Base-by-base conservation (phyloP, 2,113 vertebrate species). In the Fulmarus glacialis region DNA sequence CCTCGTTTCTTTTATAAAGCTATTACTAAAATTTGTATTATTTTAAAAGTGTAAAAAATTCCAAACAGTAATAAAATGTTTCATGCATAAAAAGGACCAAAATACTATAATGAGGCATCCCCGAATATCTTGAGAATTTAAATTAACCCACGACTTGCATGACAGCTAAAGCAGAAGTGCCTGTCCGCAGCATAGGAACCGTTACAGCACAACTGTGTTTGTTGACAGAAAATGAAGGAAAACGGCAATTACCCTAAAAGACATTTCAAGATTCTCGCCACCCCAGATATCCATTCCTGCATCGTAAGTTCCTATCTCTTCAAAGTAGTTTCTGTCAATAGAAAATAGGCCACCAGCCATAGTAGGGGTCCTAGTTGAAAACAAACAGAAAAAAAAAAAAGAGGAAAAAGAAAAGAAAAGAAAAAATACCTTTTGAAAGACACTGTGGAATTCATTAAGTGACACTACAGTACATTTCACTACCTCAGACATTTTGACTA, bases 281-380 rank as follows among this genome's bases (percentile, higher is more conserved):
- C 99, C 99, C 99, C 99, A 99, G 98, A 99, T 99, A 98, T 99
- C 99, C 99, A 99, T 99, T 96, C 99, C 99, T 85, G 99, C 99
- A 98, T 99, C 99, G 88, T 99, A 99, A 95, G 99, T 99, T 98
- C 99, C 99, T 94, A 99, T 99, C 98, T 99, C 99, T 98, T 99
- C 99, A 99, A 99, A 99, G 98, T 99, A 99, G 87, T 98, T 98
- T 98, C 99, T 99, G 98, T 99, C 98, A 98, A 99, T 99, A 86
- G 99, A 99, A 98, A 99, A 99, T 94, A 99, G 97, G 75, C 99
- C 99, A 94, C 99, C 99, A 96, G 99, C 99, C 99, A 99, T 99
- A 85, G 99, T 99, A 93, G 99, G 99, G 98, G 99, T 99, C 98
- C 99, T 99, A 98, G 82, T 97, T 97, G 98, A 97, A 98, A 98